Base-by-base conservation (phyloP, 2,797 vertebrate species). In the Spinus pinus region DNA sequence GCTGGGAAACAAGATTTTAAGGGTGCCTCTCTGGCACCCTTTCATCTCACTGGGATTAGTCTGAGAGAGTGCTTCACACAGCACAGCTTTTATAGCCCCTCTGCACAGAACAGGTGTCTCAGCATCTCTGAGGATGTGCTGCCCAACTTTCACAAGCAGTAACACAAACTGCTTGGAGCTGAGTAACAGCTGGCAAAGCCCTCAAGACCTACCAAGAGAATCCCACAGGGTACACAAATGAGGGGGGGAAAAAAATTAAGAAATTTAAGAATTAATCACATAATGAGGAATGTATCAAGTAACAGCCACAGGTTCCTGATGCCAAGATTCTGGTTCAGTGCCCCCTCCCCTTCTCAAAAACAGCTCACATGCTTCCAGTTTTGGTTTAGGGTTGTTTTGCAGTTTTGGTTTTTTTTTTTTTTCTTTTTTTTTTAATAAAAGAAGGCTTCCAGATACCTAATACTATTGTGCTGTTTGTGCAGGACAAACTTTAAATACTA, bases 381-480 rank as follows among this genome's bases (percentile, higher is more conserved):
- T 72, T 41, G 41, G 75, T 84, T 65, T 35, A 58, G 65, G 51
- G 31, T 42, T 35, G 51, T 67, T 75, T 35, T 51, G 42, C 3
- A 9, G 39, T 15, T 15, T 35, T 35, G 35, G 35, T 35, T 53
- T 82, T 49, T 49, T 44, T 33, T 65, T 62, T 69, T 82, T 14
- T 39, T 3, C 6, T 21, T 13, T 8, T 44, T 73, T 91, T 94
- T 94, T 81, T 53, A 95, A 94, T 93, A 94, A 95, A 96, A 94
- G 73, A 92, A 62, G 39, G 60, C 33, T 95, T 89, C 78, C 69
- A 93, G 85, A 74, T 67, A 83, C 21, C 49, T 93, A 78, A 75
- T 71, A 77, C 72, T 77, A 81, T 69, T 85, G 73, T 93, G 81
- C 64, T 85, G 70, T 92, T 94, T 95, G 90, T 92, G 90, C 81